Evolutionary conservation across 2,888 invertebrate species (phyloP).

Genomic region (Zaprionus lineosus): DNA sequence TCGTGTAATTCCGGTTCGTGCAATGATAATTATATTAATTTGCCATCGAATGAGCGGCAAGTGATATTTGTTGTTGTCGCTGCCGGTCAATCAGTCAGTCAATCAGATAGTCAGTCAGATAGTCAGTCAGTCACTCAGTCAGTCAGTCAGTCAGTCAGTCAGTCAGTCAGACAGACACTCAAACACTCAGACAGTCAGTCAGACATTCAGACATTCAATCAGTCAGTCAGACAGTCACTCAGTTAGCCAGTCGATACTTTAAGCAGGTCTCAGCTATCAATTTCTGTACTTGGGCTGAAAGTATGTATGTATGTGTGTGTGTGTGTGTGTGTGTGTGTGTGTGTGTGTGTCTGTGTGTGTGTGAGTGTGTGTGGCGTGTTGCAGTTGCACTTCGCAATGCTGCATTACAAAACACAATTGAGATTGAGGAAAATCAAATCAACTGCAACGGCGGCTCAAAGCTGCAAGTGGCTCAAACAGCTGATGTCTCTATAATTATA

Average conservation of each 20-base stretch:
- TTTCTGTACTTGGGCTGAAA: conserved; percentile 26
- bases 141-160: conserved; percentile 25
- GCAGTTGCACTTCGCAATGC: conserved; percentile 42
- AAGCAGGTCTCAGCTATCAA: conserved; percentile 61
- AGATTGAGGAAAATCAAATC: conserved; percentile 68
- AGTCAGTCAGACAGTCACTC: conserved; percentile 21
- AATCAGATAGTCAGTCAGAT: conserved; percentile 6
- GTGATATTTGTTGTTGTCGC: conserved; percentile 54
- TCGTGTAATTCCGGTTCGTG: conserved; percentile 76
- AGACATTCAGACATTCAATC: conserved; percentile 19
- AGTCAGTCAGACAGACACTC: conserved; percentile 17
- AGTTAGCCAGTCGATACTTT: conserved; percentile 30
- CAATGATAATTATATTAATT: conserved; percentile 79
- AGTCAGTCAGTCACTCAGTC: conserved; percentile 21
- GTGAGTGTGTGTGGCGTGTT: conserved; percentile 15
- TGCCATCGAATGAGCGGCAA: conserved; percentile 71
- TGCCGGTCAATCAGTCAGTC: conserved; percentile 16
- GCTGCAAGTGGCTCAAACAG: conserved; percentile 62
- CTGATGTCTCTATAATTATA: conserved; percentile 75
- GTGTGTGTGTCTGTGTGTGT: background rate
- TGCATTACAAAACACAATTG: conserved; percentile 76
- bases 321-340: conserved; percentile 4
- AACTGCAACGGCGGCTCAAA: conserved; percentile 31
- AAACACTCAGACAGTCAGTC: conserved; percentile 5
- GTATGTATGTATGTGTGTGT: conserved; percentile 12